These are phyloP conservation scores for Bradypodion ventrale DNA, from an alignment of 2,797 vertebrate genomes.

Conservation along the genomic window DNA sequence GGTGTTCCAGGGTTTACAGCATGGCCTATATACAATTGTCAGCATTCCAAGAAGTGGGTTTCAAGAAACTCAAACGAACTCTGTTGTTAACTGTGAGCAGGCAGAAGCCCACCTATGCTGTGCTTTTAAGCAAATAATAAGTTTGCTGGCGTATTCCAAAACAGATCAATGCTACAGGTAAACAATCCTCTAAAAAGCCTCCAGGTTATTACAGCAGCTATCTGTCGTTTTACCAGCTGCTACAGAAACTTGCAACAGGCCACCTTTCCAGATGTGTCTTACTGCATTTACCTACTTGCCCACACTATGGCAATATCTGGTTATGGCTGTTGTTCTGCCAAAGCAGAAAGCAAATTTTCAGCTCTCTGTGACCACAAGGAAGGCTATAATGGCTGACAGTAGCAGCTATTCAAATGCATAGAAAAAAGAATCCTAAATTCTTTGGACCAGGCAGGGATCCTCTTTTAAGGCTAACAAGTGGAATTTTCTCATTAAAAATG, in stretches of 20 bases:
- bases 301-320: neutral
- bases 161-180: neutral
- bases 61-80: neutral
- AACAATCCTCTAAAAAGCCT: neutral
- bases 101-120: no score
- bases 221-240: neutral
- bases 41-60: no score
- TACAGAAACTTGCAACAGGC: neutral
- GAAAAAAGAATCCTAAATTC: neutral
- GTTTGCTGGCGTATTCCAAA: neutral
- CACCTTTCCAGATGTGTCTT: neutral
- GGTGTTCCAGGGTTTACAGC: neutral
- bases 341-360: neutral
- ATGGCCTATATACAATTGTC: neutral
- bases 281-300: no score
- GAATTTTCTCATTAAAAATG: neutral
- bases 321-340: neutral
- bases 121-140: neutral
- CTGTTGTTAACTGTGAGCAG: neutral
- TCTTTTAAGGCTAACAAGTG: neutral
- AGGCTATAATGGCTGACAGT: neutral
- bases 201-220: neutral
- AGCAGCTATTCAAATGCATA: neutral
- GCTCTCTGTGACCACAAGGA: neutral
- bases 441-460: neutral